A percentile compares a stretch with the other conserved stretches of the same genome.
These are phyloP conservation scores for Drosophila fungiperda DNA, from an alignment of 2,888 invertebrate species.

Conservation along the genomic window DNA sequence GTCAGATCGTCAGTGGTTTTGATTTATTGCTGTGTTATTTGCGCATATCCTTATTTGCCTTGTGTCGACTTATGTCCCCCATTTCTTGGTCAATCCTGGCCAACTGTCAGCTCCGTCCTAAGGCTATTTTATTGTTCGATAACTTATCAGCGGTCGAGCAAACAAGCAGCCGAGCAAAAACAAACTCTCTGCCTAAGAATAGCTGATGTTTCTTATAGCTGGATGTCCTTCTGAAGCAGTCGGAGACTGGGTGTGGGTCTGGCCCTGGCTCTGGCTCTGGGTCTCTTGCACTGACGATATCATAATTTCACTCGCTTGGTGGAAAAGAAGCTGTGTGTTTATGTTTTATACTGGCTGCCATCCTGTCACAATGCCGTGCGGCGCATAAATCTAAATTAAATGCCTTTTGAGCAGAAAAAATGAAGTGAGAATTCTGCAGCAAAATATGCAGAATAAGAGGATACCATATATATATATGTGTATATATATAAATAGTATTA, in stretches of 20 bases:
- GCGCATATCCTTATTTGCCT: constrained; percentile 80
- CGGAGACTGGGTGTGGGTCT: background rate
- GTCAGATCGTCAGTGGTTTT: constrained; percentile 79
- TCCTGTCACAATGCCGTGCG: constrained; percentile 73
- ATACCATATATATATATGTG: background rate
- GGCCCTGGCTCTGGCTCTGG: background rate
- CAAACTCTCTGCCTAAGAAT: constrained; percentile 43
- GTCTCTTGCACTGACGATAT: constrained; percentile 51
- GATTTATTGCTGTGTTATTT: constrained; percentile 80
- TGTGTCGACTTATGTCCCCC: constrained; percentile 58
- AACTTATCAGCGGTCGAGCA: constrained; percentile 72
- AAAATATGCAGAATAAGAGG: background rate
- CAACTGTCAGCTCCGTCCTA: constrained; percentile 60
- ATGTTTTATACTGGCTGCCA: constrained; percentile 56
- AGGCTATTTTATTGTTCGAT: constrained; percentile 81
- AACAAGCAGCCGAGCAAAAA: constrained; percentile 52
- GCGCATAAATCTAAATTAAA: constrained; percentile 83
- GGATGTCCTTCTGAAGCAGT: constrained; percentile 1
- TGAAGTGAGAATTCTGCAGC: constrained; percentile 4
- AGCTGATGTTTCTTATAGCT: constrained; percentile 9
- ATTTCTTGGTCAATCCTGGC: constrained; percentile 3
- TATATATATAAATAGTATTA: background rate
- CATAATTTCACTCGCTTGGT: constrained; percentile 62
- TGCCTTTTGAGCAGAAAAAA: constrained; percentile 64
- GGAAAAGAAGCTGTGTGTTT: constrained; percentile 63